A percentile compares a stretch with the other conserved stretches of the same genome.
Conservation (phyloP, 2,888 invertebrate genomes). For the Pelosia muscerda region DNA sequence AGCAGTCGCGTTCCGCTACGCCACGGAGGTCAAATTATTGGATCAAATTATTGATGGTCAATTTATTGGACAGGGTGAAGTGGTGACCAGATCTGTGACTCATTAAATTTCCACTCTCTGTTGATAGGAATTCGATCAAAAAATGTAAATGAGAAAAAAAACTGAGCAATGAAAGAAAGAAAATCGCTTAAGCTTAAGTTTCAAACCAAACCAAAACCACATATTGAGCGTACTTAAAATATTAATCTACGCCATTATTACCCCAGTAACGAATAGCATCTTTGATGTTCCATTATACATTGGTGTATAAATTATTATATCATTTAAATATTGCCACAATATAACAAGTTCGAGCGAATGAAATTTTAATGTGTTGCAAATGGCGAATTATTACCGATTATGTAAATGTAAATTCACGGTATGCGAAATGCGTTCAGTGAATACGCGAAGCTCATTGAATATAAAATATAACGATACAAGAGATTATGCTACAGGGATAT, state of each 20-base stretch:
- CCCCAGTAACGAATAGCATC: slow-evolving; percentile 31
- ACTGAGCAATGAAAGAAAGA: too few relatives aligned
- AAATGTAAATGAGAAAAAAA: too few relatives aligned
- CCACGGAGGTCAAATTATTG: too few relatives aligned
- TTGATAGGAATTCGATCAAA: too few relatives aligned
- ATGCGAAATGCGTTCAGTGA: too few relatives aligned
- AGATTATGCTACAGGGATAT: neutral
- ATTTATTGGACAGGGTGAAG: too few relatives aligned
- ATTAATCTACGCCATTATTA: slow-evolving; percentile 46
- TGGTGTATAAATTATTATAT: slow-evolving; percentile 5
- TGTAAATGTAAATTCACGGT: slow-evolving; percentile 1
- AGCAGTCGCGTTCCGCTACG: too few relatives aligned
- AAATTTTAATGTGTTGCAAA: neutral
- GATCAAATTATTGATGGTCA: too few relatives aligned
- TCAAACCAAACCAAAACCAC: slow-evolving; percentile 9
- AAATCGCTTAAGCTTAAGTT: slow-evolving; percentile 19
- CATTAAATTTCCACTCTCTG: too few relatives aligned
- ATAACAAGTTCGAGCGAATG: neutral
- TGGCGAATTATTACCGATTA: neutral
- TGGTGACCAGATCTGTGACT: too few relatives aligned
- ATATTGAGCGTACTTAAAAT: slow-evolving; percentile 27
- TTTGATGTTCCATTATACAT: slow-evolving; percentile 38
- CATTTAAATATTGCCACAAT: slow-evolving; percentile 10
- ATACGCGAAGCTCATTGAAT: neutral
- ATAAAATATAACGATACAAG: neutral